Base-by-base conservation (phyloP, 2,113 vertebrate species). In the human (Homo sapiens) region DNA sequence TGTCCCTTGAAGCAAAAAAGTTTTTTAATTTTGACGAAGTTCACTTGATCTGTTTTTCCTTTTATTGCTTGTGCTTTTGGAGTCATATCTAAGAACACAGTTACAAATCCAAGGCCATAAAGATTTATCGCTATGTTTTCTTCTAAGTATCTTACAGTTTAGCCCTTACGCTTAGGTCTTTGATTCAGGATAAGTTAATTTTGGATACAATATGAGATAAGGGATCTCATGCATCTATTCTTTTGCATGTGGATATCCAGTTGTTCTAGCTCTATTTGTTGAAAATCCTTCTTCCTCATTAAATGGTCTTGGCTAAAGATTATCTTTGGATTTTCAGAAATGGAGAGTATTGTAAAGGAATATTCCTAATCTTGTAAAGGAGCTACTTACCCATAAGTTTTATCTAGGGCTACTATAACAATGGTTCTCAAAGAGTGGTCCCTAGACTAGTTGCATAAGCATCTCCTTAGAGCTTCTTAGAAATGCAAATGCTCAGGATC, bases 21-120 rank as follows among this genome's bases (percentile, higher is more conserved):
- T 76, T 86, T 64, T 87, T 90, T 52, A 90, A 93, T 70, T 76
- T 82, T 91, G 57, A 70, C 78, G 22, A 73, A 73, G 68, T 72
- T 86, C 87, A 61, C 22, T 43, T 66, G 50, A 79, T 23, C 38
- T 59, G 8, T 72, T 45, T 94, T 94, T 84, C 43, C 43, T 86
- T 92, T 72, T 43, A 32, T 45, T 91, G 52, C 30, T 32, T 93
- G 57, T 68, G 43, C 30, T 94, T 90, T 83, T 73, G 84, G n/a
- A 40, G 50, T 94, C 40, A 38, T 48, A 45, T 32, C 43, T 73
- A 85, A 76, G 48, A 68, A 75, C 18, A 80, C n/a, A 73, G 3
- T 12, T 10, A 40, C 32, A 66, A 78, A 89, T 91, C 66, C 45
- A 89, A 92, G 35, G 70, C 50, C 64, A 68, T 70, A 32, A 89